Base-by-base conservation (phyloP, 2,888 invertebrate species). In the Pristionchus entomophagus region DNA sequence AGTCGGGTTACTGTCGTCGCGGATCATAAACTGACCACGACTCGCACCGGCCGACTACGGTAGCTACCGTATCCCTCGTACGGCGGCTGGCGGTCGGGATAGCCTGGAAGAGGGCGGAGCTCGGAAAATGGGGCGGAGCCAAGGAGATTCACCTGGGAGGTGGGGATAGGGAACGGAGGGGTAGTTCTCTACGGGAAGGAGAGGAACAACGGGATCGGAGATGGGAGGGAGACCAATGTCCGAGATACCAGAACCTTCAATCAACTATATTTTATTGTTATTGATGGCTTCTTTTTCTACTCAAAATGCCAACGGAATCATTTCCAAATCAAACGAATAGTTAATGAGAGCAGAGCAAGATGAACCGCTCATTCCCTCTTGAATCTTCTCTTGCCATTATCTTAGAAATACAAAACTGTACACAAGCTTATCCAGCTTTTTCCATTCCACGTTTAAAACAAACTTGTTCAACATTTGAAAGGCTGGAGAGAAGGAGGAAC, bases 151-250 rank as follows among this genome's bases (percentile, higher is more conserved):
- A 59, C 82, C 82, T 26, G 56, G 56, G 0, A 82, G 53, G 17
- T 82, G 32, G 26, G 82, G 82, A 59, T 82, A 82, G n/a, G 82
- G 82, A n/a, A 82, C 59, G 17, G 41, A 17, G n/a, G 82, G 82
- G 62, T 45, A 82, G 41, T 82, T 82, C 41, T 82, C 59, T 10
- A 82, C 59, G 19, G 82, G 82, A 19, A 82, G 56, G 10, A 82
- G 38, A 5, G 82, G 82, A 19, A 45, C 38, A 5, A 56, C 82
- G 26, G 82, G 82, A 26, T 82, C 41, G n/a, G 56, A 56, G 41
- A 82, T 82, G 10, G 59, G 82, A 22, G 62, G 82, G 6, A 82
- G 82, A 19, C 82, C 82, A 38, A 82, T 82, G 82, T 82, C 62
- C 5, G 59, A 26, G 41, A 82, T 56, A 19, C 62, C 62, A 22